phyloP scores from a whole-genome alignment of 2,888 invertebrate genomes.

The Patella pellucida region DNA sequence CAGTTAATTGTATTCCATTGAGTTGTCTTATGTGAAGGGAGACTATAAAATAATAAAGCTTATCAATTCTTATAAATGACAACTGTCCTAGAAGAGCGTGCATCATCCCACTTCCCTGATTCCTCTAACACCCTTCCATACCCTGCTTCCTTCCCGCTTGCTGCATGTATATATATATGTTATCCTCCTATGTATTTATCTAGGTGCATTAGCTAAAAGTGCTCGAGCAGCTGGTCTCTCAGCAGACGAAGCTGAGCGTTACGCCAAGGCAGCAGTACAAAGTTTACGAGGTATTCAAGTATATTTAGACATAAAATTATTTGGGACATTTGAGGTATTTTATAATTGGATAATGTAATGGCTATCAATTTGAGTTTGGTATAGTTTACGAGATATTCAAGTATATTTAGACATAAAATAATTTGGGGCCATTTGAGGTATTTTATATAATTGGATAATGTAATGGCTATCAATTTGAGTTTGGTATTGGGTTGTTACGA shows the following conservation, averaged over 20 bases:
- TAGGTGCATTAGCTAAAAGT: conserved; percentile 68
- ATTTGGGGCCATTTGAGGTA: background rate
- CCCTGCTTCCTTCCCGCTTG: background rate
- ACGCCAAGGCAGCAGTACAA: conserved; percentile 50
- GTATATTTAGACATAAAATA: background rate
- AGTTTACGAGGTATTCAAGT: conserved; percentile 45
- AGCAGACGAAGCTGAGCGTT: conserved; percentile 55
- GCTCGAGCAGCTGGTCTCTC: conserved; percentile 63
- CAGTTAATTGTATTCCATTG: no score
- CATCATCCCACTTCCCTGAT: background rate
- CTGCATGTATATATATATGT: background rate
- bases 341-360: no score
- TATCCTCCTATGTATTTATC: background rate
- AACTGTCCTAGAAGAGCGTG: no score
- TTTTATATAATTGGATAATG: background rate
- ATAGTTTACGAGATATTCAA: conserved; percentile 45
- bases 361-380: no score
- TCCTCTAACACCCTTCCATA: background rate
- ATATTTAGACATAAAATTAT: background rate
- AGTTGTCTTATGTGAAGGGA: no score
- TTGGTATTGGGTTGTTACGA: no score
- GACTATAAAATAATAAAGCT: no score
- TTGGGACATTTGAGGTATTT: background rate
- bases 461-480: no score
- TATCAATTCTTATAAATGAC: no score